Base-by-base conservation (phyloP, 2,888 invertebrate genomes). In the Scrobipalpa costella region DNA sequence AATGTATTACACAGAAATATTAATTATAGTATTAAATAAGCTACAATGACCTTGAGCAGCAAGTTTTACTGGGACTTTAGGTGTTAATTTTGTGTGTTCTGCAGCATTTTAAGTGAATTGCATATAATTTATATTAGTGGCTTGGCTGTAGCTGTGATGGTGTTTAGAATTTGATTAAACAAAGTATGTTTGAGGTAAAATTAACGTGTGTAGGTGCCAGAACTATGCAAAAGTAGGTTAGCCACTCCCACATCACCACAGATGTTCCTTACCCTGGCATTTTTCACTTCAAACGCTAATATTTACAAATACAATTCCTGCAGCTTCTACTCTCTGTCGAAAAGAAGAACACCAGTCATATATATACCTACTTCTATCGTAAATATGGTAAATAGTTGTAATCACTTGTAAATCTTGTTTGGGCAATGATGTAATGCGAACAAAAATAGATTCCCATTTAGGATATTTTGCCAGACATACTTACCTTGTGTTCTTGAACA, bases 221-320 rank as follows among this genome's bases (percentile, higher is more conserved):
- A 83, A 72, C 73, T 76, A 76, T 77, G 72, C 67, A 74, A 67
- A 73, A 74, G 80, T 80, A 79, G 77, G 80, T 79, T 77, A 79
- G 80, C 88, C 88, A 88, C 88, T 88, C 90, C 88, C 85, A 83
- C 78, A 19, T 27, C 70, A 71, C 67, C 71, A 69, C 84, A 84
- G 78, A 78, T 85, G 83, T 77, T 77, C 76, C 90, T 91, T 91
- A 91, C 90, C 90, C 89, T 77, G 90, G 90, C 90, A 91, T 90
- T 84, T 86, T 88, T 74, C 77, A 75, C 77, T 71, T 74, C 71
- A 71, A 78, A 69, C 68, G 73, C 69, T 70, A 68, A 71, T 61
- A 67, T 76, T 69, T 62, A 65, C 67, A 68, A 69, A 70, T 68
- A 61, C 70, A 75, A 68, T 67, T 74, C 67, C 67, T 68, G 70